Conservation (phyloP, 2,797 vertebrate species). For the Triplophysa yarkandensis region DNA sequence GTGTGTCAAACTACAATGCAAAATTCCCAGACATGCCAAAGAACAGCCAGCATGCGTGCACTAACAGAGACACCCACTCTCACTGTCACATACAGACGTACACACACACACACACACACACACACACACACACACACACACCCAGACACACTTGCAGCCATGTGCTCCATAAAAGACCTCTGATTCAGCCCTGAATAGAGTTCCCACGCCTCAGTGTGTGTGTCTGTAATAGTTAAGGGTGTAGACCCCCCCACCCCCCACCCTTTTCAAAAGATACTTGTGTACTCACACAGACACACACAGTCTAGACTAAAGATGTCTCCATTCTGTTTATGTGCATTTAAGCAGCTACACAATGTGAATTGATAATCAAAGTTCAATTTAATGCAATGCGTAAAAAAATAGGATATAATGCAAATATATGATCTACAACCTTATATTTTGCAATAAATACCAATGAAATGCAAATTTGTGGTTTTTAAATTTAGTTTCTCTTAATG, state of each 20-base stretch:
- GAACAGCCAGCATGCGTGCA: slow-evolving; percentile 37
- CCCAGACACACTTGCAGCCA: slow-evolving; percentile 74
- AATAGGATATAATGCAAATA: neutral
- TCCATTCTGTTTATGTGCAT: slow-evolving; percentile 44
- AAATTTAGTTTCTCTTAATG: neutral
- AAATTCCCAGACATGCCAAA: slow-evolving; percentile 38
- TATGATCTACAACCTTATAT: neutral
- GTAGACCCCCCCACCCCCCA: slow-evolving; percentile 66
- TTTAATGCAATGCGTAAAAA: neutral
- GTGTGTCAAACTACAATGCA: slow-evolving; percentile 16
- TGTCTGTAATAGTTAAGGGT: slow-evolving; percentile 69
- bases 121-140: slow-evolving; percentile 53
- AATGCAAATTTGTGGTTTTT: neutral
- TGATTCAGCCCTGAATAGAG: slow-evolving; percentile 74
- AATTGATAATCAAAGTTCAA: slow-evolving; percentile 29
- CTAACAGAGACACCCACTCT: slow-evolving; percentile 55
- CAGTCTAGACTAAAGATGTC: slow-evolving; percentile 58
- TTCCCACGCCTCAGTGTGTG: slow-evolving; percentile 77
- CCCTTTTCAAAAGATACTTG: slow-evolving; percentile 45
- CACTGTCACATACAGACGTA: slow-evolving; percentile 56
- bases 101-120: slow-evolving; percentile 41
- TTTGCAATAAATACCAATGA: neutral
- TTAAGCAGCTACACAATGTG: slow-evolving; percentile 29
- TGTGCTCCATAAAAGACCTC: slow-evolving; percentile 76
- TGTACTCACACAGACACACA: slow-evolving; percentile 54